A percentile compares a stretch with the other conserved stretches of the same genome.
phyloP scores from a whole-genome alignment of 2,888 invertebrate genomes.

The Atethmia centrago region DNA sequence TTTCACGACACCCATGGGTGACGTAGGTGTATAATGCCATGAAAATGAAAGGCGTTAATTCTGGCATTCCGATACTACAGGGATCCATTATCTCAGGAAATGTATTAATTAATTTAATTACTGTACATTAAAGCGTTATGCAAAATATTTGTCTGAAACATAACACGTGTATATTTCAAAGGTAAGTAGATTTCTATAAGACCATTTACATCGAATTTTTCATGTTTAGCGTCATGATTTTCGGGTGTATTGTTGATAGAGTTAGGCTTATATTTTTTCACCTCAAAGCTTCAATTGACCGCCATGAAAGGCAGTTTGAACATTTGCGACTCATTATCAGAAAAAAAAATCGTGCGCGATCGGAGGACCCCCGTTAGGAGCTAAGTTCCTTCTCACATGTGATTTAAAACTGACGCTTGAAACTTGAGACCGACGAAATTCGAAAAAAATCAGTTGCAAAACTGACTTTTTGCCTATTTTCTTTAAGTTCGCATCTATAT shows the following conservation, averaged over 20 bases:
- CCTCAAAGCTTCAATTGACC: background rate
- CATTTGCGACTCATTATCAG: background rate
- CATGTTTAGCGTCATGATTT: background rate
- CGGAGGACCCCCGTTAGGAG: too few relatives aligned
- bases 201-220: background rate
- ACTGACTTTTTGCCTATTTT: too few relatives aligned
- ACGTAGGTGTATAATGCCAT: slow-evolving; percentile 31
- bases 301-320: background rate
- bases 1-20: slow-evolving; percentile 22
- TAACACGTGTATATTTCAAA: background rate
- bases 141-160: background rate
- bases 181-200: background rate
- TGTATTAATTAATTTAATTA: slow-evolving; percentile 30
- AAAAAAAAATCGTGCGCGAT: too few relatives aligned
- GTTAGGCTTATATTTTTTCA: background rate
- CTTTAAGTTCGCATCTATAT: too few relatives aligned
- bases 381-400: too few relatives aligned
- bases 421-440: too few relatives aligned
- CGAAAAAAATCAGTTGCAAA: too few relatives aligned
- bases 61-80: slow-evolving; percentile 28
- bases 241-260: background rate
- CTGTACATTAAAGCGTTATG: background rate
- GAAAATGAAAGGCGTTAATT: slow-evolving; percentile 36
- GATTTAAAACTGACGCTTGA: too few relatives aligned
- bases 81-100: slow-evolving; percentile 36